Evolutionary conservation across 2,888 invertebrate species (phyloP).

Genomic region (Antheraea yamamai): DNA sequence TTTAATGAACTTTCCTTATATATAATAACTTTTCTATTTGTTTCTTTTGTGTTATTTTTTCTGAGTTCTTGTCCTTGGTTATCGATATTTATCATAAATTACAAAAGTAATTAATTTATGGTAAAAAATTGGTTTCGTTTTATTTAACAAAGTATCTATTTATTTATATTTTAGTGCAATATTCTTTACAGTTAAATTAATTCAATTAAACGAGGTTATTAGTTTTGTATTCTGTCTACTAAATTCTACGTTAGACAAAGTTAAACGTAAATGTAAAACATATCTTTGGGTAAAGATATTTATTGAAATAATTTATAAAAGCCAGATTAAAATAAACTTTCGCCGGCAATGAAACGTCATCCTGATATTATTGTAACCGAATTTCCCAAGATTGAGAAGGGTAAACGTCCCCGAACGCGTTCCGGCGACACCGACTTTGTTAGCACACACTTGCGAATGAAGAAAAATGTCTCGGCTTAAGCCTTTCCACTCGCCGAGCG

Average conservation of each 20-base stretch:
- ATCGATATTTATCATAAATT: too few species aligned
- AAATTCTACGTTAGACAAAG: neutral
- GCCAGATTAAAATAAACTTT: constrained; percentile 24
- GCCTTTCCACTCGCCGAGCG: constrained; percentile 73
- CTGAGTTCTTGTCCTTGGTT: too few species aligned
- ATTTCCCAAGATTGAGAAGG: constrained; percentile 63
- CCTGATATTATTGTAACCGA: constrained; percentile 55
- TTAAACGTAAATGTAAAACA: neutral
- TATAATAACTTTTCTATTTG: too few species aligned
- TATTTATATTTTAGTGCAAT: too few species aligned
- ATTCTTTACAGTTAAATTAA: too few species aligned
- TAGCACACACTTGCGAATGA: constrained; percentile 77
- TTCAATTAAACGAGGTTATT: neutral
- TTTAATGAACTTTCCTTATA: too few species aligned
- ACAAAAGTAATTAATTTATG: too few species aligned
- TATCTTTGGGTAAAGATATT: neutral
- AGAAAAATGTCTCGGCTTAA: constrained; percentile 80
- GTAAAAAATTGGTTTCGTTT: too few species aligned
- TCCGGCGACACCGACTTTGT: constrained; percentile 63
- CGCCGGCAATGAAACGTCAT: constrained; percentile 34
- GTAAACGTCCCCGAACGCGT: constrained; percentile 57
- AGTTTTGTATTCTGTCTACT: neutral
- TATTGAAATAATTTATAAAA: constrained; percentile 22
- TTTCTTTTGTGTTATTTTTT: too few species aligned
- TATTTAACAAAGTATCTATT: too few species aligned